Evolutionary conservation across 2,797 vertebrate genomes (phyloP).

Genomic region (Leptoclinus maculatus): DNA sequence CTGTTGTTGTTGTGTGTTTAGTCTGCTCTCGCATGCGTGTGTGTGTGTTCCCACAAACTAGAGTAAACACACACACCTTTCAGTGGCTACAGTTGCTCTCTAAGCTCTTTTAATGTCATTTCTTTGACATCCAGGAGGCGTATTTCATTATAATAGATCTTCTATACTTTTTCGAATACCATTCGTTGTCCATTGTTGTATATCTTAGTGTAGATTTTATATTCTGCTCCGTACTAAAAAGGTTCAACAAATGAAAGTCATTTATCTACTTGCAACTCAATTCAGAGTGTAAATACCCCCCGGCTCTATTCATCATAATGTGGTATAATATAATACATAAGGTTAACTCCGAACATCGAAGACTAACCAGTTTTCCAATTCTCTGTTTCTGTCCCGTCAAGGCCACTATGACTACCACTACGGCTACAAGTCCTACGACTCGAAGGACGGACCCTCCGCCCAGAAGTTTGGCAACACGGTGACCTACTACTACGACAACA

Average conservation of each 20-base stretch:
- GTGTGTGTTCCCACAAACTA: background rate
- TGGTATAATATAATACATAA: too few species aligned
- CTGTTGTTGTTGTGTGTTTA: constrained; percentile 22
- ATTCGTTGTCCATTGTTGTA: background rate
- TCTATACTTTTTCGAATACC: background rate
- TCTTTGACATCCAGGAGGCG: background rate
- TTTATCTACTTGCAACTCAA: too few species aligned
- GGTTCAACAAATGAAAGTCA: too few species aligned
- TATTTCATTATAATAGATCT: background rate
- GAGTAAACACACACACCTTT: background rate
- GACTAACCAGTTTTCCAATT: too few species aligned
- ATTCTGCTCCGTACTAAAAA: background rate
- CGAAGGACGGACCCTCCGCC: constrained; percentile 87
- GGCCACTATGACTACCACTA: constrained; percentile 97
- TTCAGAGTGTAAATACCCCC: too few species aligned
- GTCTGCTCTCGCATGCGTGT: background rate
- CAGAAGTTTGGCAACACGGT: constrained; percentile 93
- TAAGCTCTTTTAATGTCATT: too few species aligned
- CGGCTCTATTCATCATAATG: too few species aligned
- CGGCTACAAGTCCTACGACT: constrained; percentile 91
- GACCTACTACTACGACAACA: constrained; percentile 98
- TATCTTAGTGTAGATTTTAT: background rate
- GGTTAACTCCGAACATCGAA: too few species aligned
- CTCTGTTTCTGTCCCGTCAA: constrained; percentile 52
- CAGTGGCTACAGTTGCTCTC: background rate